Base-by-base conservation (phyloP, 2,888 invertebrate species). In the Thymelicus sylvestris region DNA sequence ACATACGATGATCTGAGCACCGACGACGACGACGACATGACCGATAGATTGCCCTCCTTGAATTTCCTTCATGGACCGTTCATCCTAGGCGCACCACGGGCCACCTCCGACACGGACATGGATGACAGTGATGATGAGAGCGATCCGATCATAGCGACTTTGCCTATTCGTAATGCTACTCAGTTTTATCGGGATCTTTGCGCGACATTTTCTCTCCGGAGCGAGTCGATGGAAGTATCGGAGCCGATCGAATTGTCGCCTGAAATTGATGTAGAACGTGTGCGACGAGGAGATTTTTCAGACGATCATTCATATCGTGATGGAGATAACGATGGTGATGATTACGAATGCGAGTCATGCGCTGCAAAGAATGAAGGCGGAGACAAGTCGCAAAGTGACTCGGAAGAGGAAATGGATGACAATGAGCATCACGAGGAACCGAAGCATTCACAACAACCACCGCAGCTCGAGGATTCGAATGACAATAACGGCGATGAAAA, bases 161-260 rank as follows among this genome's bases (percentile, higher is more conserved):
- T 55, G 10, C 55, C 55, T 24, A 55, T 55, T 55, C 55, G 55
- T n/a, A 55, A 55, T 12, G 55, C 8, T 12, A n/a, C 55, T 12
- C 55, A 24, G 8, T 55, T 55, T 55, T 55, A 55, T 24, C 8
- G 7, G 2, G 55, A 55, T 10, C 55, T 55, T 3, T 24, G 24
- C 5, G 15, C 15, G n/a, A 19, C 55, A 24, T 55, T 55, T 10
- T 24, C 19, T 12, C 4, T 24, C 10, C 31, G 31, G 31, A 19
- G n/a, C 2, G 24, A 12, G 55, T 55, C 55, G 8, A 24, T 24
- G 12, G 55, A 55, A 8, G 7, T 5, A 55, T 24, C 10, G 24
- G 55, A 24, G 24, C 24, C 10, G 3, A 55, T 55, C 7, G 24
- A 19, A 55, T 24, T 55, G 55, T 19, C 55, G 12, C 10, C 55